phyloP scores from a whole-genome alignment of 2,888 invertebrate genomes.

The Blastobasis lacticolella region DNA sequence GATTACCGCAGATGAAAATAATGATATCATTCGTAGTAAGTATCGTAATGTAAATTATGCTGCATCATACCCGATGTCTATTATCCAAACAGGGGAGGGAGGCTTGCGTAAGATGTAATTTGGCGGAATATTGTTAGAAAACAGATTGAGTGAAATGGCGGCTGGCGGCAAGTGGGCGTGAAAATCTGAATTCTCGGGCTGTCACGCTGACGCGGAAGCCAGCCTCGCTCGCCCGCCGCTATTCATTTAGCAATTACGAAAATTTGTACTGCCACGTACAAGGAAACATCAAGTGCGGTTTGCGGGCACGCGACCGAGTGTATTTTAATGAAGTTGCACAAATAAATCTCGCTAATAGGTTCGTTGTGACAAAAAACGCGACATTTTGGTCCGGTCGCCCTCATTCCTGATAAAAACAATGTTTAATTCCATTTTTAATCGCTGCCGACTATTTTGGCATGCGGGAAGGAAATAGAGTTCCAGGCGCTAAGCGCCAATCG shows the following conservation, averaged over 20 bases:
- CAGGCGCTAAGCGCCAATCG: too few species aligned
- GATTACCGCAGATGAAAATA: too few species aligned
- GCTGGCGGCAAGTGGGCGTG: conserved; percentile 42
- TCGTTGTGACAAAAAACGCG: too few species aligned
- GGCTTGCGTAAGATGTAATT: conserved; percentile 37
- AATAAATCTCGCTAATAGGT: too few species aligned
- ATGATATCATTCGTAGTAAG: too few species aligned
- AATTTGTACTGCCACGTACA: too few species aligned
- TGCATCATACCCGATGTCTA: not conserved
- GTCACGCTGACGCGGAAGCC: conserved; percentile 28
- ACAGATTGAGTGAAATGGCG: conserved; percentile 40
- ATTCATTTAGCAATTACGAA: too few species aligned
- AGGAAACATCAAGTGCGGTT: conserved; percentile 9
- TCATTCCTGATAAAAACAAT: conserved; percentile 14
- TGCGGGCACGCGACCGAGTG: too few species aligned
- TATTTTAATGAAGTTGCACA: too few species aligned
- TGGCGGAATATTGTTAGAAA: conserved; percentile 45
- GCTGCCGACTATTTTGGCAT: too few species aligned
- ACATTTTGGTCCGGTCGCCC: conserved; percentile 10
- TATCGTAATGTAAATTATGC: not conserved
- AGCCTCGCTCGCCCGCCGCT: not conserved
- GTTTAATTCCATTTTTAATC: too few species aligned
- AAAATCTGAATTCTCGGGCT: conserved; percentile 41
- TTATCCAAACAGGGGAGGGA: not conserved
- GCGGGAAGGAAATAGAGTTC: too few species aligned